Base-by-base conservation (phyloP, 1,140 invertebrate species). In the Atta texana region DNA sequence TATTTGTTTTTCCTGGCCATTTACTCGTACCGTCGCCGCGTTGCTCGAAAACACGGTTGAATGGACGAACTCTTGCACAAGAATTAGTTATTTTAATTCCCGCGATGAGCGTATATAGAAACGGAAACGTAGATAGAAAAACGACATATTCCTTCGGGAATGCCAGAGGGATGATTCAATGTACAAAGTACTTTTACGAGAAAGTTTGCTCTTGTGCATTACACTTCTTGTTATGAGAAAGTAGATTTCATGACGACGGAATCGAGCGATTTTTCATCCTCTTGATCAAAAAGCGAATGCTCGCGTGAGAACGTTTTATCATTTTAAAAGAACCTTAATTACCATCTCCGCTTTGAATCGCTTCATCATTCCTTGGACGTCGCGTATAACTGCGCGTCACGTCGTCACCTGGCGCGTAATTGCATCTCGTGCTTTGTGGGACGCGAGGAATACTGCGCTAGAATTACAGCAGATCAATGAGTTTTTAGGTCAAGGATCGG, bases 401-500 rank as follows among this genome's bases (percentile, higher is more conserved):
- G 39, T 34, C 34, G 59, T 64, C 75, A 64, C 14, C 49, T 10
- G 31, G 39, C 63, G 21, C 80, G 24, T 84, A 84, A 74, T 74
- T 39, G 39, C 18, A 68, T 80, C n/a, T 80, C 49, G 44, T 31
- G 53, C 49, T 72, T 84, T 84, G 39, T 51, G 10, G 55, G 39
- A 84, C 69, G 28, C 55, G 55, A 49, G 24, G 28, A 49, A 34
- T 7, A 51, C 39, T 2, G 39, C 12, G 53, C 55, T 74, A 68
- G 68, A 61, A 74, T 84, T 53, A 44, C 55, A 21, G 24, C 72
- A 61, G 55, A 84, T 84, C 80, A 84, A 84, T 84, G 80, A 61
- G 55, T 49, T 84, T 84, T 84, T 51, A 74, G 80, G 69, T 84
- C 80, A 84, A 84, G 80, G 39, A 61, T 74, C 69, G 53, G 39